phyloP scores from a whole-genome alignment of 2,797 vertebrate genomes.

The Sebastes taczanowskii region DNA sequence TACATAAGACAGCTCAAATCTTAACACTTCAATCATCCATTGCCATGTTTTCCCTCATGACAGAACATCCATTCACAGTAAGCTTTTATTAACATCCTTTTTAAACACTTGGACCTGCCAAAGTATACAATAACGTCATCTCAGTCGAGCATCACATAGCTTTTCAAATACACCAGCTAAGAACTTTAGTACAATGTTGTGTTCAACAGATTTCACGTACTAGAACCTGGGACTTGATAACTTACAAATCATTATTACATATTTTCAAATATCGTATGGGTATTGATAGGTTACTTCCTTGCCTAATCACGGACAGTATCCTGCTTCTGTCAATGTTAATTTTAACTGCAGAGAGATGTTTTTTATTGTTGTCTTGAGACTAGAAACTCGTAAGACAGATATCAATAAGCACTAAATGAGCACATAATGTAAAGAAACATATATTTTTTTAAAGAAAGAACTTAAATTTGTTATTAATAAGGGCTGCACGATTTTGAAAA shows the following conservation, averaged over 20 bases:
- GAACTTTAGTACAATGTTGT: neutral
- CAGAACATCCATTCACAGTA: conserved; percentile 45
- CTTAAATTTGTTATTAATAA: too few species aligned
- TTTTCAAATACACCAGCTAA: neutral
- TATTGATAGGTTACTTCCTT: neutral
- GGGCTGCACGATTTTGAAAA: too few species aligned
- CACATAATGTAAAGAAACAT: neutral
- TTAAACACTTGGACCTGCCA: neutral
- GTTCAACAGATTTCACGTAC: neutral
- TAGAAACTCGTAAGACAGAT: neutral
- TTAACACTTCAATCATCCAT: neutral
- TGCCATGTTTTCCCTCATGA: neutral
- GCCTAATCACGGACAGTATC: neutral
- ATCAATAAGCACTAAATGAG: neutral
- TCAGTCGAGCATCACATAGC: neutral
- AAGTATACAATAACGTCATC: conserved; percentile 2
- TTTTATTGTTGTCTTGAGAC: neutral
- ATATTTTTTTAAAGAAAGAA: neutral
- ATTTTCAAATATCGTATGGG: neutral
- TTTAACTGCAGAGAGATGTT: neutral
- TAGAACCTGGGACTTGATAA: neutral
- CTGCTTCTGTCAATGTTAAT: neutral
- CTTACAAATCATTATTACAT: neutral
- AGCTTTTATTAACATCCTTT: neutral
- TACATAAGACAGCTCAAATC: neutral